These are phyloP conservation scores for Turnix velox DNA, from an alignment of 2,113 vertebrate species.

Conservation along the genomic window DNA sequence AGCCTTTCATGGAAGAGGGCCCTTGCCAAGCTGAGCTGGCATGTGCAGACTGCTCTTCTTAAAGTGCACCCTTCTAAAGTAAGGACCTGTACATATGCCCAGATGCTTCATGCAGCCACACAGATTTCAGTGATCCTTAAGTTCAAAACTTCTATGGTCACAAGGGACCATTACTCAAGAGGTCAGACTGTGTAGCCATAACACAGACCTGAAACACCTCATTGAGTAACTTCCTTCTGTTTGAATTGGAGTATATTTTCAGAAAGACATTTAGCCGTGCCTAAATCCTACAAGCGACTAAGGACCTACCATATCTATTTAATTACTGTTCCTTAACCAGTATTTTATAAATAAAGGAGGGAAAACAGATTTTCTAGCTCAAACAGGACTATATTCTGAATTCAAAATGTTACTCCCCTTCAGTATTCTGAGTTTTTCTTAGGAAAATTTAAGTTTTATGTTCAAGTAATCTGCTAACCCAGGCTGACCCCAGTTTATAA, in stretches of 20 bases:
- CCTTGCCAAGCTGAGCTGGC: conserved; percentile 51
- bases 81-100: background rate
- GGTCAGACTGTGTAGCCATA: background rate
- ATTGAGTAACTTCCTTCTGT: conserved; percentile 2
- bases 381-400: background rate
- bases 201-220: conserved; percentile 24
- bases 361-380: background rate
- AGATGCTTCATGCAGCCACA: background rate
- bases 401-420: background rate
- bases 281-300: background rate
- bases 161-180: background rate
- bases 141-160: background rate
- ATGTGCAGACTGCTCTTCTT: conserved; percentile 30
- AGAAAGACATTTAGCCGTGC: background rate
- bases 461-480: conserved; percentile 1
- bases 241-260: background rate
- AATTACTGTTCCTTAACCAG: background rate
- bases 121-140: background rate
- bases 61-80: conserved; percentile 22
- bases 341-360: background rate
- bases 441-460: background rate
- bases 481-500: background rate
- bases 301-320: background rate
- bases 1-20: conserved; percentile 49
- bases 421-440: background rate